Evolutionary conservation across 2,888 invertebrate genomes (phyloP).

Genomic region (Dysmachus trigonus): DNA sequence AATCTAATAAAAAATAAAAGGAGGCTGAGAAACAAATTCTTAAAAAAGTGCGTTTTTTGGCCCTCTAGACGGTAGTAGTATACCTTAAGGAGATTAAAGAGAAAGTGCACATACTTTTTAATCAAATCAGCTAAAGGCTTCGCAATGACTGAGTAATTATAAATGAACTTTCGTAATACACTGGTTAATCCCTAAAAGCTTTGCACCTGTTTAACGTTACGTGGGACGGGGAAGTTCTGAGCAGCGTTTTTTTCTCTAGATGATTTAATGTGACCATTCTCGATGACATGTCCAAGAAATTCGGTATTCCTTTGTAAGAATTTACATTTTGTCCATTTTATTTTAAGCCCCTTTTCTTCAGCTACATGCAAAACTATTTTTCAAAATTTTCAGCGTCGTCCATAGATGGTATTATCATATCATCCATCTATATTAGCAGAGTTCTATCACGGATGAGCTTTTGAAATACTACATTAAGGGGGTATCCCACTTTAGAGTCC

Average conservation of each 20-base stretch:
- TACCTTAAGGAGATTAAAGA: background rate
- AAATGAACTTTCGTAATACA: background rate
- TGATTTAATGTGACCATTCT: background rate
- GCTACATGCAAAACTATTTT: constrained; percentile 34
- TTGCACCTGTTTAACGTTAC: background rate
- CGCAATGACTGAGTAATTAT: background rate
- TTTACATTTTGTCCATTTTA: constrained; percentile 51
- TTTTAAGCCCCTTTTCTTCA: constrained; percentile 38
- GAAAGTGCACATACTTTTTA: constrained; percentile 1
- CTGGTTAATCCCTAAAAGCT: background rate
- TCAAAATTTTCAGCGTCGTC: constrained; percentile 1
- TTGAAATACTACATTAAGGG: constrained; percentile 48
- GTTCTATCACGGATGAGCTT: constrained; percentile 26
- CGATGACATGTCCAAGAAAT: constrained; percentile 43
- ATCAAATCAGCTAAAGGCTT: constrained; percentile 19
- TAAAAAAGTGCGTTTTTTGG: too few relatives aligned
- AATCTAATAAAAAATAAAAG: too few relatives aligned
- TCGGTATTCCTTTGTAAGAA: constrained; percentile 47
- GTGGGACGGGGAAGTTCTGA: constrained; percentile 22
- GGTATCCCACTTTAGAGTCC: too few relatives aligned
- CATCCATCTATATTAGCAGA: constrained; percentile 52
- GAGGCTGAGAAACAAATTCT: too few relatives aligned
- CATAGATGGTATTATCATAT: constrained; percentile 49
- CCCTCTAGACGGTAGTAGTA: too few relatives aligned
- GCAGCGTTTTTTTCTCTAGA: constrained; percentile 26